Conservation (phyloP, 2,113 vertebrate species). For the Aix galericulata region DNA sequence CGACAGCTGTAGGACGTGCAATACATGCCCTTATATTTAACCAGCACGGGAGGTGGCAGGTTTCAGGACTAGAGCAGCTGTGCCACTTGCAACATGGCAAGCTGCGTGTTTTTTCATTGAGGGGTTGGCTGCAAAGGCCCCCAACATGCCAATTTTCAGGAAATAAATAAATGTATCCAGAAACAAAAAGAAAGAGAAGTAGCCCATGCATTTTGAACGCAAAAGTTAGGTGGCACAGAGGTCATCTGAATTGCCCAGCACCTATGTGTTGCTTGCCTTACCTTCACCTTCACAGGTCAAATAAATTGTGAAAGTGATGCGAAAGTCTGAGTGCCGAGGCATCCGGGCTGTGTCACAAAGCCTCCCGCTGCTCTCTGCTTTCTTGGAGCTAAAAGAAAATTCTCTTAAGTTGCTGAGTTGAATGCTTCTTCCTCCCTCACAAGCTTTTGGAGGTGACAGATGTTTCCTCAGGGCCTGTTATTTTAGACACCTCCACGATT, state of each 20-base stretch:
- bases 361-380: background rate
- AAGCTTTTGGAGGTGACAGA: conserved; percentile 57
- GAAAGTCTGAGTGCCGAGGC: background rate
- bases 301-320: background rate
- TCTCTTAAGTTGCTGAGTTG: background rate
- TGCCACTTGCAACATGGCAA: background rate
- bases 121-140: background rate
- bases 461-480: conserved; percentile 63
- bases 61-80: background rate
- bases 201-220: background rate
- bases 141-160: background rate
- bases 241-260: background rate
- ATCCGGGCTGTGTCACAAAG: background rate
- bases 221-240: background rate
- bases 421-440: conserved; percentile 33
- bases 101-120: background rate
- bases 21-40: background rate
- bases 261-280: background rate
- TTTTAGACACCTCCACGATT: conserved; percentile 60
- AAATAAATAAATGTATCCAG: background rate
- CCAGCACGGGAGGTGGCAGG: background rate
- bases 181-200: background rate
- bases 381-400: conserved; percentile 3
- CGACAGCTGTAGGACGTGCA: no score
- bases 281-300: fast-evolving